Percentiles rank a stretch among this genome's conserved stretches.
These are phyloP conservation scores for Tinea semifulvella DNA, from an alignment of 2,888 invertebrate genomes.

Conservation along the genomic window DNA sequence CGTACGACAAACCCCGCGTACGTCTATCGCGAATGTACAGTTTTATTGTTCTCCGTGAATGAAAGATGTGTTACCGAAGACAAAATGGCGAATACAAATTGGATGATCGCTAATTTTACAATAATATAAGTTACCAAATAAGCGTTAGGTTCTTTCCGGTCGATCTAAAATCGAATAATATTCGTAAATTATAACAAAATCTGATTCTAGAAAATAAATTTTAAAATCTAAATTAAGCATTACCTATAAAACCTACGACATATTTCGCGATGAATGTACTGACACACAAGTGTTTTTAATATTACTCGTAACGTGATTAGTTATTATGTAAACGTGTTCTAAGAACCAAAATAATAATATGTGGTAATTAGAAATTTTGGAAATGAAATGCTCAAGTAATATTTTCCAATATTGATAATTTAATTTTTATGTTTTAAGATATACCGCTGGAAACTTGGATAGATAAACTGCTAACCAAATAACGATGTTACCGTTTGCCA, in stretches of 20 bases:
- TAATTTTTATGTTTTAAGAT: conserved; percentile 2
- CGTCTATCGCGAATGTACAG: conserved; percentile 46
- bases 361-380: conserved; percentile 8
- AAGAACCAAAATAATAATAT: conserved; percentile 9
- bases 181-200: conserved; percentile 10
- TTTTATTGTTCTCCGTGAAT: conserved; percentile 38
- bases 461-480: conserved; percentile 46
- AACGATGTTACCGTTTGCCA: conserved; percentile 64
- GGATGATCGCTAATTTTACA: conserved; percentile 46
- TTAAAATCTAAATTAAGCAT: conserved; percentile 4
- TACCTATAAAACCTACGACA: no score
- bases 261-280: conserved; percentile 66
- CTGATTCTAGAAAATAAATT: conserved; percentile 6
- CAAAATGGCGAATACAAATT: conserved; percentile 43
- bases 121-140: conserved; percentile 65
- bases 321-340: conserved; percentile 6
- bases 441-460: neutral
- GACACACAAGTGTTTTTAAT: conserved; percentile 28
- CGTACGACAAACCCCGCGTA: neutral
- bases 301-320: conserved; percentile 11
- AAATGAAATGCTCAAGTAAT: neutral
- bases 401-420: neutral
- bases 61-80: conserved; percentile 54
- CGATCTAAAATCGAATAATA: conserved; percentile 4
- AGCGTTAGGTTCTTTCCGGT: conserved; percentile 47